Percentiles rank a stretch among this genome's conserved stretches.
phyloP scores from a whole-genome alignment of 2,113 vertebrate genomes.

The Callopanchax toddi region DNA sequence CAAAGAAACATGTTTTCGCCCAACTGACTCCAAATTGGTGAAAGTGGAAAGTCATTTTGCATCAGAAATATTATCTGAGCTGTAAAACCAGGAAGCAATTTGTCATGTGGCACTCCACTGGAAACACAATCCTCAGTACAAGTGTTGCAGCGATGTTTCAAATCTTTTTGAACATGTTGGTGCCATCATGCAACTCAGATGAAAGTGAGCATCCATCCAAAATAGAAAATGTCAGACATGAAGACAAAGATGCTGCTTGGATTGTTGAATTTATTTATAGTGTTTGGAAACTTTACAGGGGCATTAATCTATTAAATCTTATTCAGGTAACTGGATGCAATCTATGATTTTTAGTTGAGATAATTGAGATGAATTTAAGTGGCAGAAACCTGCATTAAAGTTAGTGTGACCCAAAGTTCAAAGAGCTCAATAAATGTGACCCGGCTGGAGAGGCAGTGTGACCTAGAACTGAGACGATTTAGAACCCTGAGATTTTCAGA shows the following conservation, averaged over 20 bases:
- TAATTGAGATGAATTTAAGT: not conserved
- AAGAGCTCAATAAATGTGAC: not conserved
- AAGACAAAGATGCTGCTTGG: slow-evolving; percentile 5
- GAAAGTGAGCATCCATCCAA: slow-evolving; percentile 8
- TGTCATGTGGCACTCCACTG: slow-evolving; percentile 25
- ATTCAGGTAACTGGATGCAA: no score
- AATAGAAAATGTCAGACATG: slow-evolving; percentile 11
- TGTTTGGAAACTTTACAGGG: not conserved
- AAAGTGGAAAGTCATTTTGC: slow-evolving; percentile 14
- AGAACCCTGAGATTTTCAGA: not conserved
- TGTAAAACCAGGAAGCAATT: slow-evolving; percentile 27
- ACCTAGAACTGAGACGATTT: slow-evolving; percentile 4
- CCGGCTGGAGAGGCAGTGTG: not conserved
- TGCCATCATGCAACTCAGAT: slow-evolving; percentile 8
- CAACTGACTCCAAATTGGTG: slow-evolving; percentile 9
- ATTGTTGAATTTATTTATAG: not conserved
- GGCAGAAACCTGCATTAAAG: not conserved
- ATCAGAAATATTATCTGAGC: slow-evolving; percentile 17
- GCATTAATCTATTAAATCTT: not conserved
- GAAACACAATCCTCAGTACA: slow-evolving; percentile 22
- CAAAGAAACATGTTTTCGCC: slow-evolving; percentile 1
- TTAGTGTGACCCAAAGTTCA: not conserved
- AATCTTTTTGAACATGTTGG: not conserved
- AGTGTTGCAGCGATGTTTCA: slow-evolving; percentile 9
- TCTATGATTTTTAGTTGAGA: not conserved